Evolutionary conservation across 2,888 invertebrate genomes (phyloP), one percentile per base, ranked within the genome.

Genomic region (Brenthis ino): DNA sequence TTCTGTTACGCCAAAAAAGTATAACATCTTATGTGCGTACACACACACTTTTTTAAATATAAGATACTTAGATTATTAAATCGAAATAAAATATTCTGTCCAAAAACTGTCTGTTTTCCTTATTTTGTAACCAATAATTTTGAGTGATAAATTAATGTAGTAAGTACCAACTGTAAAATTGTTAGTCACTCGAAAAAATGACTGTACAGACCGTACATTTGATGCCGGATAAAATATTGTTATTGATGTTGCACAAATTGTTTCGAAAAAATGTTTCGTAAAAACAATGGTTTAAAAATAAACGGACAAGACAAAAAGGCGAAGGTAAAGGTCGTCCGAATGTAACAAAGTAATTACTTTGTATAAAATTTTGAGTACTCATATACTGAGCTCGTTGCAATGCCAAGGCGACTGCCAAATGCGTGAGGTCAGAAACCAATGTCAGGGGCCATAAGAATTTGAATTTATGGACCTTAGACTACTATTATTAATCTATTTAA

Each of bases 351-450:
- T 68, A 81, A 80, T 81, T 79, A 78, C 75, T 80, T 79, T 78
- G 80, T 85, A 80, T 82, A 71, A 66, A 77, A 85, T 83, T 85
- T 86, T 83, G 82, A 85, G 82, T 76, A 63, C 78, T 82, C 78
- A 81, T 68, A 68, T 69, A 70, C 67, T 67, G 66, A 83, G 82
- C 82, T 83, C 74, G 75, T 69, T 85, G 88, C 91, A 92, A 87
- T 91, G 92, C 91, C 92, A 91, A 91, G 91, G 92, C 86, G 80
- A 88, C 83, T 88, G 87, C 90, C 91, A 88, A 91, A 92, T 85
- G 81, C 82, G 80, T 82, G 83, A 89, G 91, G 91, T 85, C 88
- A 83, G 79, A 81, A 76, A 80, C 83, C 91, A 91, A 91, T 91
- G 91, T 92, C 91, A 91, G 91, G 91, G 89, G 91, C 89, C 91